Evolutionary conservation across 1,140 invertebrate species (phyloP).

Genomic region (Oscheius sp.): DNA sequence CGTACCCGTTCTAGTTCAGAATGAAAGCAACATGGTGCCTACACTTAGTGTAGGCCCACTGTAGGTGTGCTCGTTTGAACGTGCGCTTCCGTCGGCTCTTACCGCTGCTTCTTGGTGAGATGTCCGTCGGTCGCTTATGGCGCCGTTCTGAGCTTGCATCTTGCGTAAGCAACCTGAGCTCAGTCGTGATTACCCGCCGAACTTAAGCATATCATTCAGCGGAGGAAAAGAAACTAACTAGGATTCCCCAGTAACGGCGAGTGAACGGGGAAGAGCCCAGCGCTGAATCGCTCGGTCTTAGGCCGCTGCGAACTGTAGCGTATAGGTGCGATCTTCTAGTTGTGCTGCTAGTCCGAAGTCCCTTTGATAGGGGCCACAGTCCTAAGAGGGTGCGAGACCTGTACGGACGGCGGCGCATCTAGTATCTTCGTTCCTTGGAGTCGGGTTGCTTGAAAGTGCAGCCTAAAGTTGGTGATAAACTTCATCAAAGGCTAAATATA

Average conservation of each 20-base stretch:
- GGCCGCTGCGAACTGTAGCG: slow-evolving; percentile 70
- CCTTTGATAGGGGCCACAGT: slow-evolving; percentile 64
- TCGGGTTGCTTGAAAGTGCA: slow-evolving; percentile 81
- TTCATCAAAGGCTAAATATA: slow-evolving; percentile 82
- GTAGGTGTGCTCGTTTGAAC: neutral
- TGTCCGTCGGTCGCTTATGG: neutral
- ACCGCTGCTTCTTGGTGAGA: neutral
- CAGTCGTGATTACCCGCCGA: slow-evolving; percentile 74
- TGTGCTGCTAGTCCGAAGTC: slow-evolving; percentile 39
- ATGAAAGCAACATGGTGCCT: neutral
- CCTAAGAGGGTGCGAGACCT: slow-evolving; percentile 74
- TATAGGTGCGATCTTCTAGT: slow-evolving; percentile 66
- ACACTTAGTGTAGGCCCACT: neutral
- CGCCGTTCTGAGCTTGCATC: neutral
- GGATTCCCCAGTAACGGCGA: slow-evolving; percentile 82
- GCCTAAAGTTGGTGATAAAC: slow-evolving; percentile 78
- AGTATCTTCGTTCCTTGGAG: slow-evolving; percentile 67
- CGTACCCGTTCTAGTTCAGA: neutral
- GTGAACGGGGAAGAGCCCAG: slow-evolving; percentile 77
- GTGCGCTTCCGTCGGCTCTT: neutral
- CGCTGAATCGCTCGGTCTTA: slow-evolving; percentile 65
- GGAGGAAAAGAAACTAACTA: slow-evolving; percentile 87
- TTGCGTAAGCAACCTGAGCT: slow-evolving; percentile 55
- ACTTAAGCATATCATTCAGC: slow-evolving; percentile 85
- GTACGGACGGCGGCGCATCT: slow-evolving; percentile 65